phyloP scores from a whole-genome alignment of 2,888 invertebrate species.

The Trachelus troglodyta region DNA sequence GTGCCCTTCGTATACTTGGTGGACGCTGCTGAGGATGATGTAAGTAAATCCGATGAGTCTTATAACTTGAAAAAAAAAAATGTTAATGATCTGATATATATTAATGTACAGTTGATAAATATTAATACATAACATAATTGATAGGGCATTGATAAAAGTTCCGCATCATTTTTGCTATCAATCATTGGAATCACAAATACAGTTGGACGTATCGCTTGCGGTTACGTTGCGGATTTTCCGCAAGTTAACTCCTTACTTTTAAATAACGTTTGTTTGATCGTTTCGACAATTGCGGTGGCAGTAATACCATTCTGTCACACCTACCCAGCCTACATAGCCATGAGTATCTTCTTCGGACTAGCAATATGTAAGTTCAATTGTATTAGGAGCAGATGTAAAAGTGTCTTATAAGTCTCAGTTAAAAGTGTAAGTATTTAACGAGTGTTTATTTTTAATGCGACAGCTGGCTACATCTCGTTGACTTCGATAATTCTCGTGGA shows the following conservation, averaged over 20 bases:
- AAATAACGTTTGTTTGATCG: constrained; percentile 91
- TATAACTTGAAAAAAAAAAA: neutral
- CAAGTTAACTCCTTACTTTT: constrained; percentile 91
- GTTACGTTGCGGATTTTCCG: constrained; percentile 91
- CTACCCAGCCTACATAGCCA: constrained; percentile 81
- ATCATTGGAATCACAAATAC: constrained; percentile 96
- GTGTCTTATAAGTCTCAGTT: neutral
- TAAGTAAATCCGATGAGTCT: constrained; percentile 63
- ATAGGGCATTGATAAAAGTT: constrained; percentile 77
- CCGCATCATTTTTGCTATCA: constrained; percentile 82
- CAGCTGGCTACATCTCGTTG: constrained; percentile 96
- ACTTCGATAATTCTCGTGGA: constrained; percentile 98
- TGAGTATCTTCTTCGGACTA: constrained; percentile 90
- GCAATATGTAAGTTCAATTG: constrained; percentile 81
- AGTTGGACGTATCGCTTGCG: constrained; percentile 88
- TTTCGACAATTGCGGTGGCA: constrained; percentile 88
- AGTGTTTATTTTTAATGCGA: constrained; percentile 27
- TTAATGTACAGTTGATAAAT: constrained; percentile 47
- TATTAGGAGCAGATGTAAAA: neutral
- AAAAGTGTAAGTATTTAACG: neutral
- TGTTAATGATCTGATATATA: neutral
- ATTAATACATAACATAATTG: constrained; percentile 1
- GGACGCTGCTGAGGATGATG: constrained; percentile 79
- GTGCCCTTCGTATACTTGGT: constrained; percentile 96
- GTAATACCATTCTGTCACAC: constrained; percentile 85